These are phyloP conservation scores for Rhinopithecus roxellana DNA, from an alignment of 2,113 vertebrate species.

Conservation along the genomic window DNA sequence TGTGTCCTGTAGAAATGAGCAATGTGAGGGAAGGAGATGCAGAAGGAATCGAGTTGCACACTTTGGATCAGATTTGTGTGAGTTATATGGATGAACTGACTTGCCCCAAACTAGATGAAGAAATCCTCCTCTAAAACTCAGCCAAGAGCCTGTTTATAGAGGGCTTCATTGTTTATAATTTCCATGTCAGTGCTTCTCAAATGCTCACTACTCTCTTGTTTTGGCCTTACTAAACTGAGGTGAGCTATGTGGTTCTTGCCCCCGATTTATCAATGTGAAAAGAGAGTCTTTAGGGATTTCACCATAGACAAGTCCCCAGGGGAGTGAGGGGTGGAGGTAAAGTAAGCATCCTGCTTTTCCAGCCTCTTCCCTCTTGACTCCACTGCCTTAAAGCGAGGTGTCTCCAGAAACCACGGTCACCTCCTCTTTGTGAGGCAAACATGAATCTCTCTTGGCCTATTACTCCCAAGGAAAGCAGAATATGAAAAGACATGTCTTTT, in stretches of 20 bases:
- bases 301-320: neutral
- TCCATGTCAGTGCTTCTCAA: neutral
- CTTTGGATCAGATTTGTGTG: neutral
- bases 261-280: neutral
- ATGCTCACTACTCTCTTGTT: neutral
- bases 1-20: neutral
- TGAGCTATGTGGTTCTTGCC: neutral
- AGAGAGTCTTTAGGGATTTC: neutral
- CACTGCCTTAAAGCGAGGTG: neutral
- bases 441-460: slow-evolving; percentile 42
- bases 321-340: neutral
- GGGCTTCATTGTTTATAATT: neutral
- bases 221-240: neutral
- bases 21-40: neutral
- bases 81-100: neutral
- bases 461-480: slow-evolving; percentile 20
- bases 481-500: slow-evolving; percentile 36
- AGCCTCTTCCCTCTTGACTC: neutral
- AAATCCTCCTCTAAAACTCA: neutral
- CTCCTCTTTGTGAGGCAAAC: slow-evolving; percentile 31
- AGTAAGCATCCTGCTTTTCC: neutral
- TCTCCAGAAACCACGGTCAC: slow-evolving; percentile 17
- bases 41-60: neutral
- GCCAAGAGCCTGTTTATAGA: neutral
- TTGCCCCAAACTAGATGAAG: neutral